Evolutionary conservation across 2,888 invertebrate species (phyloP).

Genomic region (Leptinotarsa juncta): DNA sequence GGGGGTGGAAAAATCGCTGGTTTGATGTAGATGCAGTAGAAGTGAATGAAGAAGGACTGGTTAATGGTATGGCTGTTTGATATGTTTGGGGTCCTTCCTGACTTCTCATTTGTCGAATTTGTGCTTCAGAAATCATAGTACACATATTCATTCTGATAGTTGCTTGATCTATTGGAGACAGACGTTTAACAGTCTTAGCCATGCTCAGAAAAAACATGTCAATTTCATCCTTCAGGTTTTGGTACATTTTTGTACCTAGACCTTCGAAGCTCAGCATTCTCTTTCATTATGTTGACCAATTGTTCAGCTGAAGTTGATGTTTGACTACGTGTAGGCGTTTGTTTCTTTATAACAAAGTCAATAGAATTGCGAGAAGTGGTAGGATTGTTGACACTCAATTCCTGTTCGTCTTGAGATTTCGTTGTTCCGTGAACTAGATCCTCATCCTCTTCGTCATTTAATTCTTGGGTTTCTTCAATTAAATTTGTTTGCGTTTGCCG

Average conservation of each 20-base stretch:
- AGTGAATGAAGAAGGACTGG: background rate
- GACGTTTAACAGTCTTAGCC: conserved; percentile 1
- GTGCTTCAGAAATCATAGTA: background rate
- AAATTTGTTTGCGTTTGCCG: conserved; percentile 12
- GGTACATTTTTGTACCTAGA: conserved; percentile 4
- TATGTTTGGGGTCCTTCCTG: conserved; percentile 1
- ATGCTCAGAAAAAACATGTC: conserved; percentile 7
- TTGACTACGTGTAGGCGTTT: conserved; percentile 10
- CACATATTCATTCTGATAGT: conserved; percentile 1
- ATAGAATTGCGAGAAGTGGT: conserved; percentile 5
- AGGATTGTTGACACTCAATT: conserved; percentile 1
- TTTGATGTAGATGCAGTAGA: too few relatives aligned
- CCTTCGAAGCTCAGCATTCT: conserved; percentile 12
- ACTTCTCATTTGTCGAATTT: conserved; percentile 4
- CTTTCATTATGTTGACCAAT: conserved; percentile 13
- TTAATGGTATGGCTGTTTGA: conserved; percentile 5
- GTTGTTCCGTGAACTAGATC: background rate
- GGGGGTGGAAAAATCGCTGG: too few relatives aligned
- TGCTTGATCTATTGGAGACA: conserved; percentile 1
- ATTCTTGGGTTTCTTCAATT: conserved; percentile 6
- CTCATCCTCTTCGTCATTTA: background rate
- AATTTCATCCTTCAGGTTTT: conserved; percentile 13
- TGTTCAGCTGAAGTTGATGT: conserved; percentile 3
- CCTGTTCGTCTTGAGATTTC: background rate
- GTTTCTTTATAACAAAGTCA: conserved; percentile 2